Evolutionary conservation across 2,888 invertebrate species (phyloP).

Genomic region (Scotopteryx bipunctaria): DNA sequence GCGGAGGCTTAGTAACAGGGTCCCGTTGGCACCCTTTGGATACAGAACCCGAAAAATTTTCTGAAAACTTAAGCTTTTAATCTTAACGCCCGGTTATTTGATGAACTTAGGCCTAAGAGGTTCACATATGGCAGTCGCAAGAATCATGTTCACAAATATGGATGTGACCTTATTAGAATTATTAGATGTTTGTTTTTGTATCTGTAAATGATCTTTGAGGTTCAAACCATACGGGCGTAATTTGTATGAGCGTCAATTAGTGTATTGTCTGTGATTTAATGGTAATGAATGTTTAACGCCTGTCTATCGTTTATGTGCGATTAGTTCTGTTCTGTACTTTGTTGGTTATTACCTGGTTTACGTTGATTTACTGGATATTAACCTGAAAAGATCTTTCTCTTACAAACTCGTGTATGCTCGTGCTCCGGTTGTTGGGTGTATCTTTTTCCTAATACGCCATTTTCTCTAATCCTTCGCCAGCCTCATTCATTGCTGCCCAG

Average conservation of each 20-base stretch:
- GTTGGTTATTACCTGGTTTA: slow-evolving; percentile 12
- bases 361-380: neutral
- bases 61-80: too few relatives aligned
- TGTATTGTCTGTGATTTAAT: slow-evolving; percentile 19
- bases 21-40: too few relatives aligned
- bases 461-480: too few relatives aligned
- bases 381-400: too few relatives aligned
- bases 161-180: slow-evolving; percentile 23
- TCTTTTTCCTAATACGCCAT: too few relatives aligned
- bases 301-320: slow-evolving; percentile 24
- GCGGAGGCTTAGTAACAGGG: too few relatives aligned
- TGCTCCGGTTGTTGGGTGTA: too few relatives aligned
- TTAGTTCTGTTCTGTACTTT: slow-evolving; percentile 15
- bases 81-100: neutral
- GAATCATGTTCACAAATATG: slow-evolving; percentile 32
- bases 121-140: slow-evolving; percentile 25
- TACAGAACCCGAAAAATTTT: too few relatives aligned
- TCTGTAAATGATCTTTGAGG: slow-evolving; percentile 12
- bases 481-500: too few relatives aligned
- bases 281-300: slow-evolving; percentile 29
- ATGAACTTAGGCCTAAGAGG: slow-evolving; percentile 16
- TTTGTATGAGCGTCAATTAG: slow-evolving; percentile 19
- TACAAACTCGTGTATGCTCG: too few relatives aligned
- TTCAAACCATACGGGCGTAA: slow-evolving; percentile 15
- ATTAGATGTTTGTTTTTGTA: slow-evolving; percentile 7